phyloP scores from a whole-genome alignment of 2,797 vertebrate species.

The Darevskia mixta region DNA sequence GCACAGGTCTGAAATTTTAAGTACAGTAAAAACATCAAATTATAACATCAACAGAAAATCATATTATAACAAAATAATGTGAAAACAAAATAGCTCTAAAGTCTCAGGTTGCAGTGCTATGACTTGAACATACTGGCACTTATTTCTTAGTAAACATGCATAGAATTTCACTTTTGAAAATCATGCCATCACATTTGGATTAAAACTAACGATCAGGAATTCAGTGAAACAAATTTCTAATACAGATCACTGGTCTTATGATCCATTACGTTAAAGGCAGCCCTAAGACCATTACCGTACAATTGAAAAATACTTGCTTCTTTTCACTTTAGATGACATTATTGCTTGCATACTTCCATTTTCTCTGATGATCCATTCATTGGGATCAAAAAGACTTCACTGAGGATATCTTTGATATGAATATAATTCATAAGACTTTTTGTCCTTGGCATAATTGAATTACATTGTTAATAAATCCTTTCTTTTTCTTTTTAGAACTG shows the following conservation, averaged over 20 bases:
- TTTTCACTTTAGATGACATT: constrained; percentile 30
- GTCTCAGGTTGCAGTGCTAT: too few species aligned
- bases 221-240: neutral
- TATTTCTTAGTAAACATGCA: too few species aligned
- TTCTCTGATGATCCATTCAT: constrained; percentile 12
- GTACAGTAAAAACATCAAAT: neutral
- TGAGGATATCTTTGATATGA: neutral
- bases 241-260: neutral
- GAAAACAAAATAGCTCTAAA: too few species aligned
- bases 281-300: constrained; percentile 25
- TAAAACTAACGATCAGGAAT: neutral
- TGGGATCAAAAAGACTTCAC: constrained; percentile 27
- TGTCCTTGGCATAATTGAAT: constrained; percentile 15
- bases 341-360: constrained; percentile 29
- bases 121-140: too few species aligned
- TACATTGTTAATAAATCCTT: neutral
- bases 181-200: neutral
- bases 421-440: constrained; percentile 30
- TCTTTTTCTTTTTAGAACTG: constrained; percentile 19
- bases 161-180: neutral
- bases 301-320: neutral
- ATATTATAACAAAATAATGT: neutral
- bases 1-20: too few species aligned
- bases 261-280: constrained; percentile 20
- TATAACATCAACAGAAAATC: neutral